Conservation (phyloP, 2,888 invertebrate species). For the Epirrita christyi region DNA sequence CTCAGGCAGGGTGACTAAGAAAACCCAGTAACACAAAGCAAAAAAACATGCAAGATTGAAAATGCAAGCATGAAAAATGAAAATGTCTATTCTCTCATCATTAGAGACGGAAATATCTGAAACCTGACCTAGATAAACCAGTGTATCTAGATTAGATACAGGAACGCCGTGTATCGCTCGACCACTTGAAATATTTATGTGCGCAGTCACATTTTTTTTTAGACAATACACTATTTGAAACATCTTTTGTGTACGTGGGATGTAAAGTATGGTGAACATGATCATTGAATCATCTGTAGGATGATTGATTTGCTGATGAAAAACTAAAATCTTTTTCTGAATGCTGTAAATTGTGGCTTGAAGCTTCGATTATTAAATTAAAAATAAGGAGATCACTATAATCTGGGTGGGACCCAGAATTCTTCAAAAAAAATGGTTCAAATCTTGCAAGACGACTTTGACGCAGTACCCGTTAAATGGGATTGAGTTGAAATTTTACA, state of each 20-base stretch:
- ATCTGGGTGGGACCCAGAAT: too few species aligned
- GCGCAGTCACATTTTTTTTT: slow-evolving; percentile 2
- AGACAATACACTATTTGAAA: slow-evolving; percentile 5
- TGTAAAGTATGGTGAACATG: not conserved
- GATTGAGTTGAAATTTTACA: too few species aligned
- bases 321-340: not conserved
- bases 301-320: not conserved
- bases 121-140: slow-evolving; percentile 35
- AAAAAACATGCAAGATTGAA: too few species aligned
- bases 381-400: too few species aligned
- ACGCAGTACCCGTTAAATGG: too few species aligned
- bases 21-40: too few species aligned
- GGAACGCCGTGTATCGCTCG: not conserved
- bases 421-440: too few species aligned
- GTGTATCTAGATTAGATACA: slow-evolving; percentile 25
- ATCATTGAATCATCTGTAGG: not conserved
- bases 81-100: slow-evolving; percentile 1
- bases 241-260: slow-evolving; percentile 9
- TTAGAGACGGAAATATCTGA: slow-evolving; percentile 27
- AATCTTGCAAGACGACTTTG: too few species aligned
- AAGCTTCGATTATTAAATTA: too few species aligned
- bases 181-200: slow-evolving; percentile 9
- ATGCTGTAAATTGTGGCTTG: too few species aligned
- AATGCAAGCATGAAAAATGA: too few species aligned
- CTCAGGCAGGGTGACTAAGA: too few species aligned